These are phyloP conservation scores for Marasmarcha lunaedactyla DNA, from an alignment of 2,888 invertebrate genomes.

Conservation along the genomic window DNA sequence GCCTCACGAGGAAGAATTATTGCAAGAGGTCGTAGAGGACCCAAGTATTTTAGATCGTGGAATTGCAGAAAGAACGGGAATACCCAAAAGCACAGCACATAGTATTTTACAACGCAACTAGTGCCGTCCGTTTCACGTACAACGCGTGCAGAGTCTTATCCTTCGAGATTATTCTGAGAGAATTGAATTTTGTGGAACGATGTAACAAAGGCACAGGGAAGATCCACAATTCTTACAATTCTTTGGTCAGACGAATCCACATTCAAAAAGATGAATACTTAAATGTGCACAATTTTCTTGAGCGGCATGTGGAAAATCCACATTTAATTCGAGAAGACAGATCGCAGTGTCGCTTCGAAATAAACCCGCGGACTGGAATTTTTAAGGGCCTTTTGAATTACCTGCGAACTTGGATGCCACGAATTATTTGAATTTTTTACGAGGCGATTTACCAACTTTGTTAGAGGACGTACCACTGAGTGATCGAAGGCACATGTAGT, in stretches of 20 bases:
- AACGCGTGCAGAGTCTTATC: slow-evolving; percentile 10
- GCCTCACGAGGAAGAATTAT: slow-evolving; percentile 14
- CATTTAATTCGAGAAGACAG: slow-evolving; percentile 3
- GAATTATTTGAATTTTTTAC: slow-evolving; percentile 9
- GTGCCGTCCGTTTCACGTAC: slow-evolving; percentile 4
- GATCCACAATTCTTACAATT: slow-evolving; percentile 9
- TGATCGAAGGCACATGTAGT: slow-evolving; percentile 10
- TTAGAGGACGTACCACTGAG: slow-evolving; percentile 1
- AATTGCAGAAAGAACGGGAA: slow-evolving; percentile 15
- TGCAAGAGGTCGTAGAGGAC: slow-evolving; percentile 11
- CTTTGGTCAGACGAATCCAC: slow-evolving; percentile 12
- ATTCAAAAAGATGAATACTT: slow-evolving; percentile 13
- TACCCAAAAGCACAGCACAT: slow-evolving; percentile 13
- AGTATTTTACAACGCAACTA: slow-evolving; percentile 11
- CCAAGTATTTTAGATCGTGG: slow-evolving; percentile 12
- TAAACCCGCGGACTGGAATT: slow-evolving; percentile 17
- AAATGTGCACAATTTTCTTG: slow-evolving; percentile 14
- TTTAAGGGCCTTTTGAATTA: slow-evolving; percentile 13
- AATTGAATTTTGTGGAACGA: slow-evolving; percentile 9
- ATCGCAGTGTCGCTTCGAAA: slow-evolving; percentile 17
- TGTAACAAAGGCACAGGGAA: slow-evolving; percentile 8
- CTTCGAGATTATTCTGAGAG: slow-evolving; percentile 9
- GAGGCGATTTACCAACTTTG: slow-evolving; percentile 2
- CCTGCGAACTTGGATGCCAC: slow-evolving; percentile 8
- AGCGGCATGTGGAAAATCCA: too few species aligned